Percentiles rank a stretch among this genome's conserved stretches.
Conservation (phyloP, 23 tunicate genomes). For the Clavelina lepadiformis region DNA sequence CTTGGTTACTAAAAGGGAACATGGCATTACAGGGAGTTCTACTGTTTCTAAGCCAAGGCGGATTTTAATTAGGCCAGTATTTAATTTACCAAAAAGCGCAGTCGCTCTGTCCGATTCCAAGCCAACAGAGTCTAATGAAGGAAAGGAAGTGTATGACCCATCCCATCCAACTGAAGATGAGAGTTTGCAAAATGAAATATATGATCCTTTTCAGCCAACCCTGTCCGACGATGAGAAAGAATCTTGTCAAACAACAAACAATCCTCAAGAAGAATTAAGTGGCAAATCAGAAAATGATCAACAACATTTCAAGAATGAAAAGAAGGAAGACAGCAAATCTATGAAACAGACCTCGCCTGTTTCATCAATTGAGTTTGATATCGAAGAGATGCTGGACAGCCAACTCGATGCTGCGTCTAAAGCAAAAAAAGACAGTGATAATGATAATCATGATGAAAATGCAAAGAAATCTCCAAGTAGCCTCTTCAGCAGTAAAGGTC, state of each 20-base stretch:
- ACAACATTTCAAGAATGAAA: neutral
- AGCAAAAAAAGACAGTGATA: constrained; percentile 3
- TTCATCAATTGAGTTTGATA: constrained; percentile 7
- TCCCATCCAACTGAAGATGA: constrained; percentile 45
- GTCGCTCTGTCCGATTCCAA: too few species aligned
- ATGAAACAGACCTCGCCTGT: neutral
- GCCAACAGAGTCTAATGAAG: too few species aligned
- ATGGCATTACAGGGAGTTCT: too few species aligned
- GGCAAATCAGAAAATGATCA: neutral
- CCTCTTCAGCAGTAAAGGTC: constrained; percentile 1
- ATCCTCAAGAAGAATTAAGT: neutral
- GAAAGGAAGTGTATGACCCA: constrained; percentile 52
- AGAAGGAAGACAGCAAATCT: neutral
- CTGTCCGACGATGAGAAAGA: constrained; percentile 69
- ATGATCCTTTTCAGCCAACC: constrained; percentile 92
- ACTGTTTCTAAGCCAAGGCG: too few species aligned
- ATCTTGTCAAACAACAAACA: neutral
- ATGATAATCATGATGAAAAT: neutral
- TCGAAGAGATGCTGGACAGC: constrained; percentile 21
- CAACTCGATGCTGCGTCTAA: constrained; percentile 9
- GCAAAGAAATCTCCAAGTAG: neutral
- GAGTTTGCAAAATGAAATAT: constrained; percentile 21
- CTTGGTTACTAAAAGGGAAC: too few species aligned
- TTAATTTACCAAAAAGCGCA: constrained; percentile 48
- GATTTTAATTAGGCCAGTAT: constrained; percentile 58